phyloP scores from a whole-genome alignment of 2,113 vertebrate species.

The Sturnus vulgaris region DNA sequence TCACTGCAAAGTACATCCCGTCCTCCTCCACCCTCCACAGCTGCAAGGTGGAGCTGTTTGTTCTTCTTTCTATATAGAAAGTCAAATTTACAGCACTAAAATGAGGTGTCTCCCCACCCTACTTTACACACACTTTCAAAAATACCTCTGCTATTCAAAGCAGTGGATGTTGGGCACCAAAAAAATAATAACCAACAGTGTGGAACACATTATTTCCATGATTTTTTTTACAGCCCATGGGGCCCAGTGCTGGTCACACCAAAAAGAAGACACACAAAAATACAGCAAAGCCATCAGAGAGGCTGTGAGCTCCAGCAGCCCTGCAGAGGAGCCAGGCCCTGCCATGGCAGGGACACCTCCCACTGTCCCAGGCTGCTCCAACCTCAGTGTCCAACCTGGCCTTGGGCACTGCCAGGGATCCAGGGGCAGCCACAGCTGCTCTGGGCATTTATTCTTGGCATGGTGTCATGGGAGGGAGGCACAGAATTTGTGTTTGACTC shows the following conservation, averaged over 20 bases:
- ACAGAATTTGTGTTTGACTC: not conserved
- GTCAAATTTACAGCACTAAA: not conserved
- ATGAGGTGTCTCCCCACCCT: not conserved
- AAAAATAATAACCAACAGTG: not conserved
- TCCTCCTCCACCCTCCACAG: not conserved
- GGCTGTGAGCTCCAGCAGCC: not conserved
- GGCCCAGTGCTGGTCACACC: not conserved
- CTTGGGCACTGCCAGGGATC: not conserved
- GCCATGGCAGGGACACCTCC: not conserved
- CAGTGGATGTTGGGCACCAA: not conserved
- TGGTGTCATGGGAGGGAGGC: not conserved
- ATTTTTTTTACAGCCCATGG: not conserved
- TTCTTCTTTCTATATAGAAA: not conserved
- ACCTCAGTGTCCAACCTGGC: rapidly evolving
- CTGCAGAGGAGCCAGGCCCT: not conserved
- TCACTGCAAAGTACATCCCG: not conserved
- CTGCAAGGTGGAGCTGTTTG: not conserved
- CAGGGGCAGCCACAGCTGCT: not conserved
- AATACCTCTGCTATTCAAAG: not conserved
- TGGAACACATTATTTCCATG: not conserved
- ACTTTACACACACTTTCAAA: not conserved
- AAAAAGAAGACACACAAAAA: not conserved
- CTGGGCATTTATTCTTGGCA: not conserved
- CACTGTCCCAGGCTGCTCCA: not conserved
- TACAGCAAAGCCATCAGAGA: not conserved